Evolutionary conservation across 2,888 invertebrate genomes (phyloP), one percentile per base, ranked within the genome.

Genomic region (Eubasilissa splendida): DNA sequence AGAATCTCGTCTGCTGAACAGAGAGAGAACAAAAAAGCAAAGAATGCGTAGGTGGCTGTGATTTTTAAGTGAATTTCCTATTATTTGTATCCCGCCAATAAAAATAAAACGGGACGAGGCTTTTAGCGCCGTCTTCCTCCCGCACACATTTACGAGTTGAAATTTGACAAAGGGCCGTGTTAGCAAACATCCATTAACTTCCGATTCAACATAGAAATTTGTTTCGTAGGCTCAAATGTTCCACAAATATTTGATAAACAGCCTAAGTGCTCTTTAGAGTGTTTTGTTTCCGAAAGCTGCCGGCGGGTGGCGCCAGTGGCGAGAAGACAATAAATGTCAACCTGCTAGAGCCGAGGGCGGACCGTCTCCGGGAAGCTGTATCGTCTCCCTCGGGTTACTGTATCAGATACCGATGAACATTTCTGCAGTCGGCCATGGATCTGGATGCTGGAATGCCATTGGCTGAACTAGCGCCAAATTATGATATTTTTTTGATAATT

Each of bases 151-250:
- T 59, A 33, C 54, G 80, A 73, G 79, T 75, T 77, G 83, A 83
- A 83, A 80, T 83, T 82, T 82, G 82, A 82, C 82, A 80, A 83
- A 83, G 78, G 81, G 77, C 76, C 78, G 76, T 82, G 81, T 82
- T 70, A 59, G 83, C 80, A 83, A 83, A 83, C 83, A 83, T 83
- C 83, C 83, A 83, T 83, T 83, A 83, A 83, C 83, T 83, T 83
- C 83, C 83, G 82, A 82, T 82, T 83, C 81, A 81, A 82, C 81
- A 77, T 73, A 83, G 76, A 81, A 83, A 83, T 83, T 83, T 83
- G 83, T 83, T 81, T 83, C 83, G 81, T 78, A 80, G 80, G 79
- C 83, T 83, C 79, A 79, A 83, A 78, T 77, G 83, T 79, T 83
- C 80, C 78, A 79, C 83, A 83, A 83, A 83, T 83, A 83, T 83